A percentile compares a stretch with the other conserved stretches of the same genome.
Evolutionary conservation across 2,888 invertebrate species (phyloP).

Genomic region (Drosophila mettleri): DNA sequence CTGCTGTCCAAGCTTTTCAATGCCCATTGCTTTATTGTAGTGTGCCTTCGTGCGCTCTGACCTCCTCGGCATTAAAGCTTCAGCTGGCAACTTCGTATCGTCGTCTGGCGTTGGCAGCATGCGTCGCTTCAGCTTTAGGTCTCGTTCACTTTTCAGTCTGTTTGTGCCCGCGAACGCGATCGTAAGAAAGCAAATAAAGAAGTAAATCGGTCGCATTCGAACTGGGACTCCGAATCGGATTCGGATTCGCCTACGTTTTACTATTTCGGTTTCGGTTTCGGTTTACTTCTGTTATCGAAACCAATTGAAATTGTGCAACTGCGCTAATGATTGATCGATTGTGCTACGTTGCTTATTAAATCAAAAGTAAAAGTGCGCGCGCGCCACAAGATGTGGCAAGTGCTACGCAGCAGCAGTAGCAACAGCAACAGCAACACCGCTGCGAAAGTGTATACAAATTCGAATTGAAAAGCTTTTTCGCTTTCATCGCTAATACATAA

Average conservation of each 20-base stretch:
- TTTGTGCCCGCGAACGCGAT: conserved; percentile 62
- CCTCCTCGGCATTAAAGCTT: conserved; percentile 60
- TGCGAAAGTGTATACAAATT: conserved; percentile 58
- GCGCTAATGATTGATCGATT: conserved; percentile 62
- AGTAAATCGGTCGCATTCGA: conserved; percentile 41
- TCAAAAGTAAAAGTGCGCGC: conserved; percentile 65
- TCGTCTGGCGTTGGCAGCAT: conserved; percentile 32
- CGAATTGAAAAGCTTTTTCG: conserved; percentile 20
- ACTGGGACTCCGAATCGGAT: conserved; percentile 18
- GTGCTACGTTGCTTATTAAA: conserved; percentile 46
- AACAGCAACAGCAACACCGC: conserved; percentile 8
- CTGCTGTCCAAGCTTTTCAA: conserved; percentile 33
- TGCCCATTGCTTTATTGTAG: conserved; percentile 26
- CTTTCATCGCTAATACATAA: conserved; percentile 36
- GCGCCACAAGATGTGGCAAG: conserved; percentile 68
- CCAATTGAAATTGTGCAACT: conserved; percentile 66
- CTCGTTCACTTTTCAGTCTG: conserved; percentile 52
- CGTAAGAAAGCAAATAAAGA: conserved; percentile 45
- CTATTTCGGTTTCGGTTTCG: conserved; percentile 17
- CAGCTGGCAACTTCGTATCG: conserved; percentile 21
- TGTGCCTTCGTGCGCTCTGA: conserved; percentile 64
- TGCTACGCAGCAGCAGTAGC: conserved; percentile 18
- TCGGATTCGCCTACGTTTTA: conserved; percentile 16
- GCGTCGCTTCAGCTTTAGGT: conserved; percentile 53
- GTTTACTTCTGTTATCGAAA: conserved; percentile 58